Conservation (phyloP, 35 echinoderm and acorn worm species). For the Amphiura filiformis region DNA sequence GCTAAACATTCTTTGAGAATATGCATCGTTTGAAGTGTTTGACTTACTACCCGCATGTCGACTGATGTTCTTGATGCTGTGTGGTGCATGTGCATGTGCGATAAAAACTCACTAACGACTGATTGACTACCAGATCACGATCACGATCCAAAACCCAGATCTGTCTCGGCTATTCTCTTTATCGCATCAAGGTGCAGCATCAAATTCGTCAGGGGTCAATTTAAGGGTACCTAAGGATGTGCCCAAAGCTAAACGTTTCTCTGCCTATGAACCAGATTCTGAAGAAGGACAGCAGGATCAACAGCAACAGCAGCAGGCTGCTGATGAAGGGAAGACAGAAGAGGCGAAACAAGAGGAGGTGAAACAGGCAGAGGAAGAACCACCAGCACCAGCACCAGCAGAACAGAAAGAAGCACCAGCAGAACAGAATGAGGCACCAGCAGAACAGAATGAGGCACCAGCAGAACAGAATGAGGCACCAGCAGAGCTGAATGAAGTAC, state of each 20-base stretch:
- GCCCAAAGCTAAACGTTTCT: neutral
- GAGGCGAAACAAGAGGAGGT: neutral
- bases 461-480: constrained; percentile 13
- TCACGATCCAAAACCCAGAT: neutral
- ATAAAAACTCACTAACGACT: neutral
- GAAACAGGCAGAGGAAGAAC: neutral
- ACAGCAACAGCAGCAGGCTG: neutral
- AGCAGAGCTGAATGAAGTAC: constrained; percentile 4
- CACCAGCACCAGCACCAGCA: too few relatives aligned
- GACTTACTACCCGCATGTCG: neutral
- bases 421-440: neutral
- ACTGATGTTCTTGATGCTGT: neutral
- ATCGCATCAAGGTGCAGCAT: neutral
- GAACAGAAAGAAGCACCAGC: neutral
- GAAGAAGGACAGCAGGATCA: neutral
- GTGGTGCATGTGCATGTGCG: neutral
- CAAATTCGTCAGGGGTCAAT: neutral
- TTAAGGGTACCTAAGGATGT: neutral
- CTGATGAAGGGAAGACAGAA: neutral
- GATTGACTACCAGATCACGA: neutral
- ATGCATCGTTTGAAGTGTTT: neutral
- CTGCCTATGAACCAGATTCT: neutral
- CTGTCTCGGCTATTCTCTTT: neutral
- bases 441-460: neutral
- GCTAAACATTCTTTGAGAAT: too few relatives aligned